A percentile compares a stretch with the other conserved stretches of the same genome.
phyloP scores from a whole-genome alignment of 2,113 vertebrate genomes.

The Phylloscopus whistleri region DNA sequence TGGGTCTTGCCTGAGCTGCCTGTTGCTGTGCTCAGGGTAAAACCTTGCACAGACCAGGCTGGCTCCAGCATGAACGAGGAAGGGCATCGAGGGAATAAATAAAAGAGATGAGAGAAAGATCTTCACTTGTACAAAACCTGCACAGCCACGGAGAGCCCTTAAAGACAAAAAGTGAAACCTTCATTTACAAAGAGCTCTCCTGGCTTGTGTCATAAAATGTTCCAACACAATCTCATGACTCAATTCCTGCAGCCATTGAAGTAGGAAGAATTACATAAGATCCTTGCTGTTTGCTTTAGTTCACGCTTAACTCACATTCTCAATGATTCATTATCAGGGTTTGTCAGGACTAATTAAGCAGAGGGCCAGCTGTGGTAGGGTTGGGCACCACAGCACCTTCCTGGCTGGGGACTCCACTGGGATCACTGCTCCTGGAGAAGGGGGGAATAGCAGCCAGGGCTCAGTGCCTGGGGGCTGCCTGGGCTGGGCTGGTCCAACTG shows the following conservation, averaged over 20 bases:
- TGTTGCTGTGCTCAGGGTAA: not conserved
- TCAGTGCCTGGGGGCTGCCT: not conserved
- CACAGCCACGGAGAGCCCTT: not conserved
- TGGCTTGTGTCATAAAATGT: not conserved
- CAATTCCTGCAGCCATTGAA: constrained; percentile 3
- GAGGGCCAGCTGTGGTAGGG: not conserved
- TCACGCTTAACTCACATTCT: not conserved
- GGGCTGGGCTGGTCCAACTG: not conserved
- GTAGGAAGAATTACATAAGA: not conserved
- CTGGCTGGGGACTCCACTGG: not conserved
- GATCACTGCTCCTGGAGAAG: not conserved
- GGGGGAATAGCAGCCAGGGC: not conserved
- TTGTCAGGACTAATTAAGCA: constrained; percentile 38
- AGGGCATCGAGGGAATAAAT: not conserved
- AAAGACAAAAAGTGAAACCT: not conserved
- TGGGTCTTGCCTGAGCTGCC: not conserved
- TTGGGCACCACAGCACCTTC: not conserved
- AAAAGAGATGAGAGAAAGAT: not conserved
- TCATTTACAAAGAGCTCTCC: not conserved
- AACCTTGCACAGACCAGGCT: not conserved
- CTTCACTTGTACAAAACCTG: not conserved
- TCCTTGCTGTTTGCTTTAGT: not conserved
- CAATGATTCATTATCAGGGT: constrained; percentile 36
- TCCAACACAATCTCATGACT: not conserved
- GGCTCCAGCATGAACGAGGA: not conserved